phyloP scores from a whole-genome alignment of 2,113 vertebrate genomes.

The Gopherus flavomarginatus region DNA sequence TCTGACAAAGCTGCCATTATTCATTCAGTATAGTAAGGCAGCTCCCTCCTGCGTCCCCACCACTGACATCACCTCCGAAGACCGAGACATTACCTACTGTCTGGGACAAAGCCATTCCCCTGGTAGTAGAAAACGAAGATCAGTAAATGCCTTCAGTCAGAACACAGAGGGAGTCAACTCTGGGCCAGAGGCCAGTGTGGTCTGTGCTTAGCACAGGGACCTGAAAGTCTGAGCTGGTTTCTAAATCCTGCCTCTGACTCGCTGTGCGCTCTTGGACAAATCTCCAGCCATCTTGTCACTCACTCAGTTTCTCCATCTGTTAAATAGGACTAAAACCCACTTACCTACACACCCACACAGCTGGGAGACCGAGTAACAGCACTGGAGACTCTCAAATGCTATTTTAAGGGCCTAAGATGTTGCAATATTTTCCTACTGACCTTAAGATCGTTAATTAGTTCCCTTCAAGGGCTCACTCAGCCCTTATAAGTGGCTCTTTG shows the following conservation, averaged over 20 bases:
- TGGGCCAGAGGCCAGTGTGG: not conserved
- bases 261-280: not conserved
- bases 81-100: not conserved
- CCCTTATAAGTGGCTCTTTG: slow-evolving; percentile 60
- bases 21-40: not conserved
- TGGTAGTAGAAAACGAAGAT: slow-evolving; percentile 6
- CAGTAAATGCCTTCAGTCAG: not conserved
- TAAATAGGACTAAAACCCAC: not conserved
- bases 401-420: not conserved
- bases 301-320: slow-evolving; percentile 45
- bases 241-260: not conserved
- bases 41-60: not conserved
- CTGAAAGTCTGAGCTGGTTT: not conserved
- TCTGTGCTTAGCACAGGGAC: not conserved
- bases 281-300: not conserved
- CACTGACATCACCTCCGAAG: not conserved
- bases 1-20: not conserved
- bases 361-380: slow-evolving; percentile 11
- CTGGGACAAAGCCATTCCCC: not conserved
- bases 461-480: slow-evolving; percentile 32
- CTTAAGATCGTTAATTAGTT: slow-evolving; percentile 40
- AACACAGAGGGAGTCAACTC: not conserved
- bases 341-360: not conserved
- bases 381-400: slow-evolving; percentile 7
- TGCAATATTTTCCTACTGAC: slow-evolving; percentile 55